Conservation (phyloP, 2,797 vertebrate genomes). For the Danio choprae region DNA sequence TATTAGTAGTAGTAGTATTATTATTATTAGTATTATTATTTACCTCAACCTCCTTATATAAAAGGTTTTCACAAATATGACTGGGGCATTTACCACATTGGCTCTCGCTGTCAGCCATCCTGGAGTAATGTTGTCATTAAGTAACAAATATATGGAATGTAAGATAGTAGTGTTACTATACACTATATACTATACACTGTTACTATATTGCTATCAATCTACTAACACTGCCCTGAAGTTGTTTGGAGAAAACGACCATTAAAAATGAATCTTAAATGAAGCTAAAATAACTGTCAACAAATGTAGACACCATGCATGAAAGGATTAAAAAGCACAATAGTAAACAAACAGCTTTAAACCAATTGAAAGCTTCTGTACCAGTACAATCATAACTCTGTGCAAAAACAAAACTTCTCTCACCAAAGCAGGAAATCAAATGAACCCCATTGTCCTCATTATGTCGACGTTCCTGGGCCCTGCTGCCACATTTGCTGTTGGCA, state of each 20-base stretch:
- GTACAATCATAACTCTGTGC: not conserved
- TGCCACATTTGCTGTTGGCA: slow-evolving; percentile 62
- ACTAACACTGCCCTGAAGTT: too few relatives aligned
- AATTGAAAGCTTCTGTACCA: not conserved
- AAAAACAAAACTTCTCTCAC: slow-evolving; percentile 45
- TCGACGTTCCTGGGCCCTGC: slow-evolving; percentile 68
- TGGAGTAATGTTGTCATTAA: not conserved
- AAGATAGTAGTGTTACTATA: too few relatives aligned
- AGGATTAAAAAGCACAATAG: not conserved
- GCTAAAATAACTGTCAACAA: too few relatives aligned
- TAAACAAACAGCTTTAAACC: not conserved
- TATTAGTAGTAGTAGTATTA: too few relatives aligned
- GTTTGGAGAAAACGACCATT: not conserved
- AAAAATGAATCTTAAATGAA: not conserved
- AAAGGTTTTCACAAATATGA: too few relatives aligned
- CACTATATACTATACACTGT: too few relatives aligned
- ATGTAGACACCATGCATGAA: too few relatives aligned
- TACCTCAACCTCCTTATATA: not conserved
- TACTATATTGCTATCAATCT: too few relatives aligned
- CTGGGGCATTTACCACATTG: too few relatives aligned
- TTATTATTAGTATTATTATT: too few relatives aligned
- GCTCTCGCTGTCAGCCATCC: too few relatives aligned
- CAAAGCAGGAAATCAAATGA: slow-evolving; percentile 59
- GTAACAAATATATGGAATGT: too few relatives aligned
- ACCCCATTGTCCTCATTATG: slow-evolving; percentile 76